Evolutionary conservation across 2,888 invertebrate genomes (phyloP).

Genomic region (Lepeophtheirus nordmannii): DNA sequence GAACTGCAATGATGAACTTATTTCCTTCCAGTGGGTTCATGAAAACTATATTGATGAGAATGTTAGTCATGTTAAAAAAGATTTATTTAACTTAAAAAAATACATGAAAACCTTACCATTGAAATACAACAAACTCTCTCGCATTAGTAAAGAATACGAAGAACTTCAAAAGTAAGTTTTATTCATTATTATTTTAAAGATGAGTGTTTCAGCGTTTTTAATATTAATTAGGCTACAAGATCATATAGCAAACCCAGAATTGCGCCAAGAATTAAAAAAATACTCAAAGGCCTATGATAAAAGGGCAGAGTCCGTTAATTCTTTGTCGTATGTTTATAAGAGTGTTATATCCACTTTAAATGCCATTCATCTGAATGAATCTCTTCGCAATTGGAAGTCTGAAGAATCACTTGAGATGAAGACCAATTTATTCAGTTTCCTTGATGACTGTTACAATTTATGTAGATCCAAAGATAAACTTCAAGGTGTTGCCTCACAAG

Average conservation of each 20-base stretch:
- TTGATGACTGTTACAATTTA: not conserved
- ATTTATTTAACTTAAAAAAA: not conserved
- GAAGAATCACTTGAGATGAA: not conserved
- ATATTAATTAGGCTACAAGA: too few species aligned
- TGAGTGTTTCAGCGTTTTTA: not conserved
- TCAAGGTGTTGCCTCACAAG: not conserved
- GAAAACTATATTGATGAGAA: not conserved
- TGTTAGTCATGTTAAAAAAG: not conserved
- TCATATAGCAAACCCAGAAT: not conserved
- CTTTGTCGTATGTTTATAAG: not conserved
- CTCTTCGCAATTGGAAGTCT: slow-evolving; percentile 6
- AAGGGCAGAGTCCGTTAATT: not conserved
- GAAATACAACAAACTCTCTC: not conserved
- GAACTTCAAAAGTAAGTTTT: not conserved
- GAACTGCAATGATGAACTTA: not conserved
- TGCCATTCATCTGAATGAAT: not conserved
- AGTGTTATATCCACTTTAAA: not conserved
- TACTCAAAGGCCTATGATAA: not conserved
- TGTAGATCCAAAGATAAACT: not conserved
- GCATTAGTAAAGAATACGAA: not conserved
- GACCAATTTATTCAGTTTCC: not conserved
- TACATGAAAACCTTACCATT: slow-evolving; percentile 2
- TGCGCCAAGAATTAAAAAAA: slow-evolving; percentile 13
- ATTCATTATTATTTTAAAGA: not conserved
- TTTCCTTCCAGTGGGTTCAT: not conserved